Percentiles rank a stretch among this genome's conserved stretches.
Evolutionary conservation across 1,140 invertebrate species (phyloP).

Genomic region (Calosoma granatense): DNA sequence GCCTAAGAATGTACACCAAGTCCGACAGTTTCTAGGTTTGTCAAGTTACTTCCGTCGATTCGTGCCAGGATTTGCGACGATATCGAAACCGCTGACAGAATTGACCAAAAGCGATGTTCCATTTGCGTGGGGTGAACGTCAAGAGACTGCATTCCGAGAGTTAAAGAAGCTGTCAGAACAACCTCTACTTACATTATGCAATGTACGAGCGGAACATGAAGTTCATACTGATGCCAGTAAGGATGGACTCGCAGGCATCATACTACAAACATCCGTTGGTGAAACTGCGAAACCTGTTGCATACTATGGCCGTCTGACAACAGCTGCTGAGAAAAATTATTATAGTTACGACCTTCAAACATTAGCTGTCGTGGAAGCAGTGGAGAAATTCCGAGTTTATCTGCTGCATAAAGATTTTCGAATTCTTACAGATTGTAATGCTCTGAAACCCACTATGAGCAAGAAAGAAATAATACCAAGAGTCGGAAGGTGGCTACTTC

Average conservation of each 20-base stretch:
- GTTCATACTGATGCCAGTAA: slow-evolving; percentile 28
- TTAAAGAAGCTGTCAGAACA: slow-evolving; percentile 20
- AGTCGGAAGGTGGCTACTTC: slow-evolving; percentile 21
- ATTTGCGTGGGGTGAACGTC: slow-evolving; percentile 16
- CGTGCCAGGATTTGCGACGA: slow-evolving; percentile 19
- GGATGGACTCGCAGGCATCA: slow-evolving; percentile 23
- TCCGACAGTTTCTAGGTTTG: slow-evolving; percentile 26
- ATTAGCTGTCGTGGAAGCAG: background rate
- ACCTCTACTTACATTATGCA: background rate
- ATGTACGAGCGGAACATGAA: slow-evolving; percentile 15
- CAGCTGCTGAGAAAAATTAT: background rate
- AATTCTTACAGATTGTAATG: background rate
- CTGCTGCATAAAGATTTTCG: background rate
- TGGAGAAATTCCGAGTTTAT: background rate
- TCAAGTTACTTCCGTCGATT: slow-evolving; percentile 24
- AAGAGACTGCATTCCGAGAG: slow-evolving; percentile 20
- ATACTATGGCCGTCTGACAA: slow-evolving; percentile 3
- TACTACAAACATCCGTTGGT: slow-evolving; percentile 18
- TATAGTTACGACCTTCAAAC: background rate
- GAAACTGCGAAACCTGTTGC: background rate
- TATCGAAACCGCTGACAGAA: slow-evolving; percentile 17
- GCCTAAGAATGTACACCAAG: slow-evolving; percentile 21
- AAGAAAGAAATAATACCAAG: slow-evolving; percentile 25
- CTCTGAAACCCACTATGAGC: slow-evolving; percentile 25
- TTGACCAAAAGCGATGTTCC: slow-evolving; percentile 20